phyloP scores from a whole-genome alignment of 2,113 vertebrate genomes.

The Pituophis catenifer region DNA sequence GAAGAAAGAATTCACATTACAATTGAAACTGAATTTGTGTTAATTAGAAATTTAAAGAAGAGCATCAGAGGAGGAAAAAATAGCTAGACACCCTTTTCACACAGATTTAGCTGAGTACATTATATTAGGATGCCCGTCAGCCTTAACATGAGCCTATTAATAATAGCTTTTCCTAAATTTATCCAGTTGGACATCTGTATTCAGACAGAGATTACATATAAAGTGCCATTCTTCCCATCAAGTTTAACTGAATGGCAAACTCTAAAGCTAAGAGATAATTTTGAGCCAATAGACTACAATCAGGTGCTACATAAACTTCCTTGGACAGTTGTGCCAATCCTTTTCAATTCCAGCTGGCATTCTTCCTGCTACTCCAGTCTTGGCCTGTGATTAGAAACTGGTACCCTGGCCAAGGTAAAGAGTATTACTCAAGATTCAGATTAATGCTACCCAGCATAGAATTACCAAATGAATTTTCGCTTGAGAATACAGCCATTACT shows the following conservation, averaged over 20 bases:
- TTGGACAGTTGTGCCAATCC: background rate
- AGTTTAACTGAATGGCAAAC: background rate
- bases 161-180: background rate
- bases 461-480: conserved; percentile 35
- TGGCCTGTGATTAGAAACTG: conserved; percentile 1
- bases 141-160: background rate
- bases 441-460: background rate
- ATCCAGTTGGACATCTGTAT: background rate
- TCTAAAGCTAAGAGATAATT: background rate
- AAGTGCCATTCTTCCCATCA: background rate
- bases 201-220: accelerated
- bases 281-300: background rate
- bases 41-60: background rate
- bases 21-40: background rate
- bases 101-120: background rate
- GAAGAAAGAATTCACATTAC: background rate
- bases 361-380: background rate
- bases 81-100: background rate
- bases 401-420: background rate
- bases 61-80: background rate
- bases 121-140: background rate
- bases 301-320: conserved; percentile 2
- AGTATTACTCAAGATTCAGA: background rate
- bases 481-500: background rate
- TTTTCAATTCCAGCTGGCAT: background rate